Evolutionary conservation across 2,888 invertebrate genomes (phyloP).

Genomic region (Catocala fraxini): DNA sequence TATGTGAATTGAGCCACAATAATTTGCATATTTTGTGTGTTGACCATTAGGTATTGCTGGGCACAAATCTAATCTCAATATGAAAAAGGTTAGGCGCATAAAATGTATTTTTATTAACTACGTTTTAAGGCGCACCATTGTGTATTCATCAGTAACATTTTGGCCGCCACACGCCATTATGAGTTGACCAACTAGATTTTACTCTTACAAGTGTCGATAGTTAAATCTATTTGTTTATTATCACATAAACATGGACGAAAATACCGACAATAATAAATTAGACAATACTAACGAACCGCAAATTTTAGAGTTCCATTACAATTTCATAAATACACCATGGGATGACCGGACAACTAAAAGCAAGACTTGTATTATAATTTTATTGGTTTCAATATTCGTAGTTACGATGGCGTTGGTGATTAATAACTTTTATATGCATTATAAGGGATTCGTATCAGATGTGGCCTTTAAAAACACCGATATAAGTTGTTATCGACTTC

Average conservation of each 20-base stretch:
- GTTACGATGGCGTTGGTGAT: conserved; percentile 64
- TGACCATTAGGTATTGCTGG: no score
- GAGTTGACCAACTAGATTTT: not conserved
- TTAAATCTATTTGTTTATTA: not conserved
- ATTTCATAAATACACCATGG: conserved; percentile 77
- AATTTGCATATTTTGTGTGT: no score
- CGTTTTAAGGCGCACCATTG: no score
- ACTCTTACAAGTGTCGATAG: no score
- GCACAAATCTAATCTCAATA: no score
- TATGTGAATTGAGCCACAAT: no score
- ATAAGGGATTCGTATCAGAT: conserved; percentile 49
- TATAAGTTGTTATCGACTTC: conserved; percentile 68
- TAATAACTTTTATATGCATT: conserved; percentile 70
- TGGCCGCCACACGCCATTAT: no score
- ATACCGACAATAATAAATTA: conserved; percentile 56
- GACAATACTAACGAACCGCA: conserved; percentile 54
- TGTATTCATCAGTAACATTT: no score
- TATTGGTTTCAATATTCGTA: conserved; percentile 68
- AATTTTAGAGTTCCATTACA: conserved; percentile 64
- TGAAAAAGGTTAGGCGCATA: no score
- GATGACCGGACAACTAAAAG: conserved; percentile 72
- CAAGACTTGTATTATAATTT: conserved; percentile 67
- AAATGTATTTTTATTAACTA: no score
- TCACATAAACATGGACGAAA: conserved; percentile 36
- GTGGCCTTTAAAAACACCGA: conserved; percentile 44